phyloP scores from a whole-genome alignment of 2,797 vertebrate species.

The Limosa lapponica region DNA sequence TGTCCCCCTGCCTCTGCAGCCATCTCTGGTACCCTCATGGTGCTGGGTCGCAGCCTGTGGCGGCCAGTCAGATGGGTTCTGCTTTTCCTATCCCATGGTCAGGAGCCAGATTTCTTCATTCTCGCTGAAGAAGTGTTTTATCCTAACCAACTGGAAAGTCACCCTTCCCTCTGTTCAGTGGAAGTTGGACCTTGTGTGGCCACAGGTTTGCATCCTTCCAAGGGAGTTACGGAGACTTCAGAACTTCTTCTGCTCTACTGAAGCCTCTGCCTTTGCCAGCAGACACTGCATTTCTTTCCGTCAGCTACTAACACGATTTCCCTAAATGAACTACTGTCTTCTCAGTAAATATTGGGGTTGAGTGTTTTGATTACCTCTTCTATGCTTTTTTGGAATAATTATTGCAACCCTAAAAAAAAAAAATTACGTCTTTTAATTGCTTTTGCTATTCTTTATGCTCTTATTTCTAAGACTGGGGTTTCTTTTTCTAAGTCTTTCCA shows the following conservation, averaged over 20 bases:
- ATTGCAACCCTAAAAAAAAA: not conserved
- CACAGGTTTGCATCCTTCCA: not conserved
- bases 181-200: not conserved
- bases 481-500: not conserved
- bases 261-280: not conserved
- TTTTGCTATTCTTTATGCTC: not conserved
- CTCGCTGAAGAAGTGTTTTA: not conserved
- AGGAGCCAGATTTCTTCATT: not conserved
- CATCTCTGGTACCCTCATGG: rapidly evolving
- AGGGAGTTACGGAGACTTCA: not conserved
- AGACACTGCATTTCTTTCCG: not conserved
- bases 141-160: not conserved
- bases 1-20: not conserved
- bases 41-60: not conserved
- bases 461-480: not conserved
- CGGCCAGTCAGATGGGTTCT: not conserved
- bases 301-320: not conserved
- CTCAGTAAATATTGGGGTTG: not conserved
- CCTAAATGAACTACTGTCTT: not conserved
- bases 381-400: not conserved
- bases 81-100: not conserved
- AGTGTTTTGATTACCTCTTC: not conserved
- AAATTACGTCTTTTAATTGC: not conserved
- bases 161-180: not conserved
- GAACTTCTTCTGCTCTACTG: not conserved